Percentiles rank a stretch among this genome's conserved stretches.
These are phyloP conservation scores for Mythimna impura DNA, from an alignment of 2,888 invertebrate species.

Conservation along the genomic window DNA sequence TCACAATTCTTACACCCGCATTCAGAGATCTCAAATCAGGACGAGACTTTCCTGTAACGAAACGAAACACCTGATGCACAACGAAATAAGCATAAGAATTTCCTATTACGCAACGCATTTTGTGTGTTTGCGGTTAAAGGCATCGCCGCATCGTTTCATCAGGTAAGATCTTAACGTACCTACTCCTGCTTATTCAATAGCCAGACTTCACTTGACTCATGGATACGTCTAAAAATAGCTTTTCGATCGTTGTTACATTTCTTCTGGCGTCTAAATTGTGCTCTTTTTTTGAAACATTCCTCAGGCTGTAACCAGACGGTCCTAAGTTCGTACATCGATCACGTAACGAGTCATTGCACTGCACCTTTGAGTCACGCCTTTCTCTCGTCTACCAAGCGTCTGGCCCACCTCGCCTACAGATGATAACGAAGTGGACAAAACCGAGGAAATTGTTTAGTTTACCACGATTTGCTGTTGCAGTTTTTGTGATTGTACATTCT, in stretches of 20 bases:
- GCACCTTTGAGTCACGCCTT: slow-evolving; percentile 79
- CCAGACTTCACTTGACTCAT: slow-evolving; percentile 12
- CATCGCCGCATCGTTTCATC: background rate
- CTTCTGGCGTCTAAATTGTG: slow-evolving; percentile 15
- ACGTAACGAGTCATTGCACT: slow-evolving; percentile 75
- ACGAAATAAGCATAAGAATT: slow-evolving; percentile 8
- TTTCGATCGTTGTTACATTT: slow-evolving; percentile 14
- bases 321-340: slow-evolving; percentile 53
- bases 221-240: slow-evolving; percentile 12
- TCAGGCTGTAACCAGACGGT: slow-evolving; percentile 32
- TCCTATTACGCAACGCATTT: slow-evolving; percentile 4
- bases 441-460: slow-evolving; percentile 31
- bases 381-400: slow-evolving; percentile 72
- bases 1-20: background rate
- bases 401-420: slow-evolving; percentile 31
- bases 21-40: background rate
- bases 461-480: slow-evolving; percentile 6
- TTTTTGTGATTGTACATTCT: slow-evolving; percentile 6
- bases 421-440: slow-evolving; percentile 35
- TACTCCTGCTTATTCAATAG: slow-evolving; percentile 4
- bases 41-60: background rate
- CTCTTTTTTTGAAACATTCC: slow-evolving; percentile 21
- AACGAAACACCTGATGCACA: background rate
- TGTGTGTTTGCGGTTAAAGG: slow-evolving; percentile 19
- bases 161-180: slow-evolving; percentile 1